phyloP scores from a whole-genome alignment of 2,113 vertebrate genomes.

The Sturnira hondurensis region DNA sequence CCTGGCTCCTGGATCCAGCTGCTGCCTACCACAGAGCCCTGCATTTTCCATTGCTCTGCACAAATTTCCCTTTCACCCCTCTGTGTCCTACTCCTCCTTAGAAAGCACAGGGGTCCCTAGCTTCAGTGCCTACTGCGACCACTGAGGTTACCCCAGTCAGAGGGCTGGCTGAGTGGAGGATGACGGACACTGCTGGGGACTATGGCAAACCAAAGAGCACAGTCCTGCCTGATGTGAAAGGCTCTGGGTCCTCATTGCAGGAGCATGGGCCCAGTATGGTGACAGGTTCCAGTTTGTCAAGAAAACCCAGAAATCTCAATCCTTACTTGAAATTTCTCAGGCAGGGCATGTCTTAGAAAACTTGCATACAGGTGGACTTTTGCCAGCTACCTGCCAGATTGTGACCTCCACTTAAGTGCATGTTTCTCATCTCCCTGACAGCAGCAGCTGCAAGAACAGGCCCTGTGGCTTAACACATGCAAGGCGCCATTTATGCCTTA shows the following conservation, averaged over 20 bases:
- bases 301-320: background rate
- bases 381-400: background rate
- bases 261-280: background rate
- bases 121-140: background rate
- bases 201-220: background rate
- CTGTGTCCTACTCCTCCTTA: background rate
- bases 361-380: background rate
- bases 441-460: background rate
- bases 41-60: background rate
- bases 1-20: background rate
- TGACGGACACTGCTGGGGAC: background rate
- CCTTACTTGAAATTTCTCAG: slow-evolving; percentile 9
- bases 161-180: background rate
- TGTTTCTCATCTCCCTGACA: background rate
- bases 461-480: background rate
- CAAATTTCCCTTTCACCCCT: background rate
- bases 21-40: background rate
- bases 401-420: no score
- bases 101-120: background rate
- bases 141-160: background rate
- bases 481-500: background rate
- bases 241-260: background rate
- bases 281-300: background rate
- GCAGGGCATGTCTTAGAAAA: background rate
- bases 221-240: background rate